phyloP scores from a whole-genome alignment of 92 coral and sea anemone species.

The Paramuricea clavata region DNA sequence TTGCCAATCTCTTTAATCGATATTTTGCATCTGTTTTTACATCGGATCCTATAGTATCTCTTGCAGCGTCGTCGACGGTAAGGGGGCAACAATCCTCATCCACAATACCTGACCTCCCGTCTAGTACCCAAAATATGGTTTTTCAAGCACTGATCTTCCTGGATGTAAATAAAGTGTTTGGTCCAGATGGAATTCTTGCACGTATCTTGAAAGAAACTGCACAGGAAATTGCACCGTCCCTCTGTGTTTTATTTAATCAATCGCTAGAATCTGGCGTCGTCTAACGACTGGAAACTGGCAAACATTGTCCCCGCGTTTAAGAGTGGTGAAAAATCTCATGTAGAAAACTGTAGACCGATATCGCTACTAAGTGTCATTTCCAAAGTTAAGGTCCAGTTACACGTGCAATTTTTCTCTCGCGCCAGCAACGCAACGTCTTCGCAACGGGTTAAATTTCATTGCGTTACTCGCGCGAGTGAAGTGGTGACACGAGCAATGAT shows the following conservation, averaged over 20 bases:
- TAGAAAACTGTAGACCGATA: neutral
- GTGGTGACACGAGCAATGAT: too few relatives aligned
- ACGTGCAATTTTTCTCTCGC: too few relatives aligned
- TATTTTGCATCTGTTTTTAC: slow-evolving; percentile 21
- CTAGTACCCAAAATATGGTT: neutral
- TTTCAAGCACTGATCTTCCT: neutral
- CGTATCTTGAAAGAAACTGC: too few relatives aligned
- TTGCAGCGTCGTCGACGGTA: neutral
- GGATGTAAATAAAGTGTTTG: too few relatives aligned
- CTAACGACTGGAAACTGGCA: neutral
- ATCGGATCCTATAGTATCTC: neutral
- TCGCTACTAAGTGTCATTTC: slow-evolving; percentile 22
- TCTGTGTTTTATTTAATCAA: slow-evolving; percentile 8
- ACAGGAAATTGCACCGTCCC: too few relatives aligned
- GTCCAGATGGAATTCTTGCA: too few relatives aligned
- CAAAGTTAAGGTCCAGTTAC: too few relatives aligned
- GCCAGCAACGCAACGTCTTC: too few relatives aligned
- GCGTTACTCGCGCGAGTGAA: too few relatives aligned
- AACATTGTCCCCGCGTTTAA: too few relatives aligned
- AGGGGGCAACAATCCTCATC: neutral
- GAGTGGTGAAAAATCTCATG: too few relatives aligned
- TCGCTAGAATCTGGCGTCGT: neutral
- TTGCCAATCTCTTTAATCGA: slow-evolving; percentile 15
- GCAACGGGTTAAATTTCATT: too few relatives aligned
- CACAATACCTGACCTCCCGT: neutral